A percentile compares a stretch with the other conserved stretches of the same genome.
phyloP scores from a whole-genome alignment of 2,113 vertebrate genomes.

The Takifugu flavidus region DNA sequence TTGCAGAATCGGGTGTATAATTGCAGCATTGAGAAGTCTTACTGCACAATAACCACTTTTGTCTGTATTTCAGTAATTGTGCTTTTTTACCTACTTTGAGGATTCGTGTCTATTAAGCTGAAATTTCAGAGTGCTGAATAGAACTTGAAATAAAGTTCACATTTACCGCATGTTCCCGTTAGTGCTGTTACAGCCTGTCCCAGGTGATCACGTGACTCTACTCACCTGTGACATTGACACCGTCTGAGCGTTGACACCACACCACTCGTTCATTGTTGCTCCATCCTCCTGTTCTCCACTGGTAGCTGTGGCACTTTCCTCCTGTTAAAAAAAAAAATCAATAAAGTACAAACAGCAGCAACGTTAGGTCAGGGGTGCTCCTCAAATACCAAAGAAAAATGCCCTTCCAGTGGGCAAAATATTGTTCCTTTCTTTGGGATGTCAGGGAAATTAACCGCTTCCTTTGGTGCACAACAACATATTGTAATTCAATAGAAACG shows the following conservation, averaged over 20 bases:
- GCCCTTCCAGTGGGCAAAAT: too few relatives aligned
- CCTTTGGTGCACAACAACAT: slow-evolving; percentile 7
- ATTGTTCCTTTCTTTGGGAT: not conserved
- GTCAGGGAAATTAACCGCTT: slow-evolving; percentile 26
- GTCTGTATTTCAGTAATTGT: too few relatives aligned
- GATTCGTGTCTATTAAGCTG: not conserved
- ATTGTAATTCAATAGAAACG: slow-evolving; percentile 8
- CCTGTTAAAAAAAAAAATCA: slow-evolving; percentile 69
- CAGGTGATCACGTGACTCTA: not conserved
- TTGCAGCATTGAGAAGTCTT: too few relatives aligned
- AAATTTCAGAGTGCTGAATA: not conserved
- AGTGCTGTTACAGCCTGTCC: not conserved
- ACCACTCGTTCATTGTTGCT: slow-evolving; percentile 85
- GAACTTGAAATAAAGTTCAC: not conserved
- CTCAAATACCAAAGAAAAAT: too few relatives aligned
- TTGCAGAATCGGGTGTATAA: too few relatives aligned
- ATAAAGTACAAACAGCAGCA: slow-evolving; percentile 35
- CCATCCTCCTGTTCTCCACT: slow-evolving; percentile 89
- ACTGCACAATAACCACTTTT: too few relatives aligned
- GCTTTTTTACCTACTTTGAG: too few relatives aligned
- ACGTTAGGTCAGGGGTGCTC: too few relatives aligned
- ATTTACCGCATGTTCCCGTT: slow-evolving; percentile 1
- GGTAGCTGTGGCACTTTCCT: slow-evolving; percentile 89
- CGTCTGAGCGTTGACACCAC: slow-evolving; percentile 97
- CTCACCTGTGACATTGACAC: slow-evolving; percentile 93